These are phyloP conservation scores for Chesias legatella DNA, from an alignment of 2,888 invertebrate species.

Conservation along the genomic window DNA sequence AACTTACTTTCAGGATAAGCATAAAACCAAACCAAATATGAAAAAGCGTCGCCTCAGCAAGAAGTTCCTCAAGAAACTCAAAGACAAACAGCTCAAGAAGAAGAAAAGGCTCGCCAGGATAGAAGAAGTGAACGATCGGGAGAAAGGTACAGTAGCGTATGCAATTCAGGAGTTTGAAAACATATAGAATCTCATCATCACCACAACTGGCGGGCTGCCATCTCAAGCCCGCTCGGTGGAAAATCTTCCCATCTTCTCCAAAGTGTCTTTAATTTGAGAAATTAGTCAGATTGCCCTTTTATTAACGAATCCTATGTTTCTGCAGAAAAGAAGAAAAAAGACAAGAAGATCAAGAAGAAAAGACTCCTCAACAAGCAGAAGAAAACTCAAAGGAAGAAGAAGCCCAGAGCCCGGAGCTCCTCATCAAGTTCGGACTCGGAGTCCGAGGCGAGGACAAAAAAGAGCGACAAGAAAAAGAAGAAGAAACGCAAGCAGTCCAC, in stretches of 20 bases:
- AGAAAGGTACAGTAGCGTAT: no score
- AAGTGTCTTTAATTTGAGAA: neutral
- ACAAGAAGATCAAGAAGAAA: slow-evolving; percentile 58
- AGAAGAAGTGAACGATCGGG: slow-evolving; percentile 36
- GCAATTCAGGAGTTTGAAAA: no score
- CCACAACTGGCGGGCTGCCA: no score
- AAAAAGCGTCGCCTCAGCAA: slow-evolving; percentile 51
- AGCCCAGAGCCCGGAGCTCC: slow-evolving; percentile 45
- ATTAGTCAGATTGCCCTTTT: no score
- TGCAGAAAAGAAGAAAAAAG: slow-evolving; percentile 50
- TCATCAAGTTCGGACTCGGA: slow-evolving; percentile 43
- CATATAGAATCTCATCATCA: no score
- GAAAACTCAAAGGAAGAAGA: slow-evolving; percentile 56
- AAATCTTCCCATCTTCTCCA: neutral
- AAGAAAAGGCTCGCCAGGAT: slow-evolving; percentile 43
- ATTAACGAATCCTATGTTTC: no score
- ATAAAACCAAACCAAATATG: slow-evolving; percentile 50
- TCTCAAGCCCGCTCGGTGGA: no score
- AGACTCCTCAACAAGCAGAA: slow-evolving; percentile 55
- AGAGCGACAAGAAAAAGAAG: slow-evolving; percentile 39
- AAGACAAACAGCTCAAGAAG: slow-evolving; percentile 55
- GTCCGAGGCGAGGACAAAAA: slow-evolving; percentile 36
- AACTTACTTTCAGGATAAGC: slow-evolving; percentile 43
- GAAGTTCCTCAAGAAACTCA: slow-evolving; percentile 56
- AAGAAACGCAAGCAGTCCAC: slow-evolving; percentile 50